These are phyloP conservation scores for Aphaenogaster ashmeadi DNA, from an alignment of 1,140 invertebrate species.

Conservation along the genomic window DNA sequence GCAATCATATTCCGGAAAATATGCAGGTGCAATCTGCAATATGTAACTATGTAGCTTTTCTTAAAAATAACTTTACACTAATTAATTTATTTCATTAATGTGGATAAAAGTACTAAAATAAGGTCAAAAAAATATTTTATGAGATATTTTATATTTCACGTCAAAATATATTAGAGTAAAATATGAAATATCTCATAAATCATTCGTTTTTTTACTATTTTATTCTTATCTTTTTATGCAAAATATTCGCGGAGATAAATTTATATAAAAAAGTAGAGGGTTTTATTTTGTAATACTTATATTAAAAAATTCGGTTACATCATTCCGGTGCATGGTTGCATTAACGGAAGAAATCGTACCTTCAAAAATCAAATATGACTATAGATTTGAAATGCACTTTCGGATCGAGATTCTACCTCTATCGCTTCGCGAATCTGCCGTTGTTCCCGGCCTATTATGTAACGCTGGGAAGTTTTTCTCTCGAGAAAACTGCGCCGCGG, in stretches of 20 bases:
- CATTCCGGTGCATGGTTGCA: neutral
- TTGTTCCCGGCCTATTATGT: neutral
- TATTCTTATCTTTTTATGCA: neutral
- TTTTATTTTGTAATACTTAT: neutral
- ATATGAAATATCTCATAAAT: conserved; percentile 10
- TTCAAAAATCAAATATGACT: neutral
- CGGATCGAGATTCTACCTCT: neutral
- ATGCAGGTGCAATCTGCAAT: neutral
- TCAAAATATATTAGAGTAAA: neutral
- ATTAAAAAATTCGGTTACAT: neutral
- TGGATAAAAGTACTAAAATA: neutral
- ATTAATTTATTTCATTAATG: neutral
- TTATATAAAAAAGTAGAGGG: neutral
- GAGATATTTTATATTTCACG: neutral
- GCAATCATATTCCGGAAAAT: neutral
- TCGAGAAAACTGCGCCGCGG: conserved; percentile 9
- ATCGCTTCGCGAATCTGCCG: neutral
- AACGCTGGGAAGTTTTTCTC: conserved; percentile 26
- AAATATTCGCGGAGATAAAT: neutral
- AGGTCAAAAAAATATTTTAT: neutral
- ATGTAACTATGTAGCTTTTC: neutral
- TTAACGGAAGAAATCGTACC: neutral
- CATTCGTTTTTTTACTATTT: neutral
- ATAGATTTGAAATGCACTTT: neutral
- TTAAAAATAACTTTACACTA: neutral